Conservation (phyloP, 2,113 vertebrate species). For the Odocoileus virginianus region DNA sequence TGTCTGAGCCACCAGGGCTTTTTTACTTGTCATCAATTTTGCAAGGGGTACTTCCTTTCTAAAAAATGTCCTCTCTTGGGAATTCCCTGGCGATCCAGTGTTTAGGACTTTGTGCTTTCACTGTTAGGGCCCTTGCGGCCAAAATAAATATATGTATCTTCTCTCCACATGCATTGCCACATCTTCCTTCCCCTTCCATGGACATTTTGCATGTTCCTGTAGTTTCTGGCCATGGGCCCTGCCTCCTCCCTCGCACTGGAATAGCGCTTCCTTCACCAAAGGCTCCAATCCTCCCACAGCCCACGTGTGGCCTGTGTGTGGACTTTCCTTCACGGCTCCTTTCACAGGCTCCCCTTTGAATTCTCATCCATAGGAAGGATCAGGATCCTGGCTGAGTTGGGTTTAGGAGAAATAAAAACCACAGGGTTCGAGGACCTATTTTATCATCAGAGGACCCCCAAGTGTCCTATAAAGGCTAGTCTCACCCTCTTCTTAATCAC, state of each 20-base stretch:
- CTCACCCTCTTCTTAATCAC: background rate
- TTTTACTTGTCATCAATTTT: background rate
- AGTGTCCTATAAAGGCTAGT: background rate
- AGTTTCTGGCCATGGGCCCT: too few species aligned
- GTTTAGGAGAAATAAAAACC: background rate
- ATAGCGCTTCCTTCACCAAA: background rate
- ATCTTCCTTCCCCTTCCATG: background rate
- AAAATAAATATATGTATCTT: background rate
- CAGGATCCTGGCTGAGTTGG: background rate
- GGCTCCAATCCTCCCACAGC: background rate
- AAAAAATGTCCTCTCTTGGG: background rate
- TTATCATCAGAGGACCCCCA: background rate
- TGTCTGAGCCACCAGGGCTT: background rate
- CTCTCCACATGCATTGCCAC: background rate
- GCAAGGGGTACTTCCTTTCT: background rate
- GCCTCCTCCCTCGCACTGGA: background rate
- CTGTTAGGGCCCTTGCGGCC: background rate
- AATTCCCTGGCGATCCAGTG: background rate
- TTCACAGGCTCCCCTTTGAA: background rate
- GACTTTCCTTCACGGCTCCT: background rate
- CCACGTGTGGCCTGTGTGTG: background rate
- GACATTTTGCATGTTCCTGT: background rate
- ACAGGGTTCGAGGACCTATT: background rate
- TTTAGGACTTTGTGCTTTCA: background rate
- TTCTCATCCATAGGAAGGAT: background rate